Percentiles rank a stretch among this genome's conserved stretches.
These are phyloP conservation scores for Acanthococcus lagerstroemiae DNA, from an alignment of 2,888 invertebrate species.

Conservation along the genomic window DNA sequence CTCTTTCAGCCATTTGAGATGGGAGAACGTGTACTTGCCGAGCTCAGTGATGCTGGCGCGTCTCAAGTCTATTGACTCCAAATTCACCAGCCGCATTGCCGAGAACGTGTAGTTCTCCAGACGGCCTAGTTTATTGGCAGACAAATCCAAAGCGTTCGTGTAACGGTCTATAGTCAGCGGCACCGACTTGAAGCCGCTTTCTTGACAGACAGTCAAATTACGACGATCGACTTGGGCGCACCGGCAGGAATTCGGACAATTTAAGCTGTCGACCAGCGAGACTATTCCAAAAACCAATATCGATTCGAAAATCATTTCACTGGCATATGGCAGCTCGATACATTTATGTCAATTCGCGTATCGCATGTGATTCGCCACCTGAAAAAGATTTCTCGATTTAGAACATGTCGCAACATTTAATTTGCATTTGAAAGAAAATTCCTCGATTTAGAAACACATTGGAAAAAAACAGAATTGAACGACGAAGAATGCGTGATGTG, in stretches of 20 bases:
- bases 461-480: too few relatives aligned
- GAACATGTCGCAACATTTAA: too few relatives aligned
- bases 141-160: conserved; percentile 4
- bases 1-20: conserved; percentile 1
- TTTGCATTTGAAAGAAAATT: too few relatives aligned
- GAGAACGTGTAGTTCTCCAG: not conserved
- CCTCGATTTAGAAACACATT: too few relatives aligned
- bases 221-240: not conserved
- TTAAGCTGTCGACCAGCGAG: not conserved
- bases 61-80: not conserved
- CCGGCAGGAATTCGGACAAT: not conserved
- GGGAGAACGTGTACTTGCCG: not conserved
- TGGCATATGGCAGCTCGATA: too few relatives aligned
- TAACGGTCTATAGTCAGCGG: not conserved
- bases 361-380: not conserved
- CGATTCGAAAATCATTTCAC: not conserved
- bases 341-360: not conserved
- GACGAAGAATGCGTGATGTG: too few relatives aligned
- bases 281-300: not conserved
- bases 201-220: conserved; percentile 7
- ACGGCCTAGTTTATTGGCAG: not conserved
- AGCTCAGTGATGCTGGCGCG: not conserved
- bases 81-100: not conserved
- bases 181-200: not conserved
- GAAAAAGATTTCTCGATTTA: too few relatives aligned